Conservation (phyloP, 2,888 invertebrate genomes). For the Cataglyphis albicans region DNA sequence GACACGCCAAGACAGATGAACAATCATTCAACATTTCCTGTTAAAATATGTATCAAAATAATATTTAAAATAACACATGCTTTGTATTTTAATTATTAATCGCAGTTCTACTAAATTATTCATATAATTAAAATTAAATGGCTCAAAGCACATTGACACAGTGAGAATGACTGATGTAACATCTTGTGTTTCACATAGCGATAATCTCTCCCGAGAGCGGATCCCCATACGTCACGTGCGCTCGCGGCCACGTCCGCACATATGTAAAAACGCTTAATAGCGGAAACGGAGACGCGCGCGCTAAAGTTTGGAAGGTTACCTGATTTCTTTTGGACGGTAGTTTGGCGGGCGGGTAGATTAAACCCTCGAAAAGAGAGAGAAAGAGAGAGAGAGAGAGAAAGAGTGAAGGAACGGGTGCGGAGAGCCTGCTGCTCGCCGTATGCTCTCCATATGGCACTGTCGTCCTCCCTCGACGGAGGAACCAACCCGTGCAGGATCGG, state of each 20-base stretch:
- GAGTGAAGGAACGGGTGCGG: constrained; percentile 69
- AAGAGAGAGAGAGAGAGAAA: neutral
- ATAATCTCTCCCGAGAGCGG: constrained; percentile 28
- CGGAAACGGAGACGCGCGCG: constrained; percentile 73
- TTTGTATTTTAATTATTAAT: neutral
- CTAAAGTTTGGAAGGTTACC: constrained; percentile 73
- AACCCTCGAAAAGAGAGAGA: constrained; percentile 79
- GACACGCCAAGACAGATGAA: neutral
- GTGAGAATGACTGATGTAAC: constrained; percentile 7
- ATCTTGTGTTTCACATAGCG: constrained; percentile 3
- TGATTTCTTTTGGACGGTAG: constrained; percentile 83
- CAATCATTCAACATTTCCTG: neutral
- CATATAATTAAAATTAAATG: neutral
- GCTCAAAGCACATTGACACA: neutral
- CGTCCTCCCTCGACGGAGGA: constrained; percentile 76
- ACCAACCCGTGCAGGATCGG: constrained; percentile 73
- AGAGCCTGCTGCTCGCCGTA: constrained; percentile 85
- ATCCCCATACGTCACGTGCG: constrained; percentile 50
- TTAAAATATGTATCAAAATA: neutral
- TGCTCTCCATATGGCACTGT: constrained; percentile 85
- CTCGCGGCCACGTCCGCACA: constrained; percentile 34
- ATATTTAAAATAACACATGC: neutral
- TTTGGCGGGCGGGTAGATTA: constrained; percentile 84
- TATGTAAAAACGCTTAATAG: constrained; percentile 67
- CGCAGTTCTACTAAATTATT: neutral